Conservation (phyloP, 1,140 invertebrate species). For the Sarcophaga bullata region DNA sequence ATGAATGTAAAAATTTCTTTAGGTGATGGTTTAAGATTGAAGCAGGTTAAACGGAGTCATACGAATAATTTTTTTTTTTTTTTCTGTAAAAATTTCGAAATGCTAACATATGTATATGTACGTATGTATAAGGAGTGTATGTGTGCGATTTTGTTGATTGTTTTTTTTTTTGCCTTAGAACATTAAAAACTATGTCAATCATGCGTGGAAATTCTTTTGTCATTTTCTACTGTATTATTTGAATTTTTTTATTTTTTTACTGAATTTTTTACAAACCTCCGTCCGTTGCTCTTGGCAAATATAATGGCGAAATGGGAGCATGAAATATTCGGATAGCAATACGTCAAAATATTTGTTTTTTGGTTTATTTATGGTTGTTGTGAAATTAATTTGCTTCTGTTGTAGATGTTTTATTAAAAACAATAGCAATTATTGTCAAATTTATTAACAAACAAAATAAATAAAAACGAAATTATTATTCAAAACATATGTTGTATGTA, state of each 20-base stretch:
- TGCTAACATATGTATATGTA: too few species aligned
- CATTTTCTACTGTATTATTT: constrained; percentile 11
- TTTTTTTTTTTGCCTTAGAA: not conserved
- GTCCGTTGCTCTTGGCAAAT: not conserved
- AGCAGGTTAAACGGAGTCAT: not conserved
- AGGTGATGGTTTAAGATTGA: not conserved
- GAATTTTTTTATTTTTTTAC: constrained; percentile 12
- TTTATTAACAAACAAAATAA: too few species aligned
- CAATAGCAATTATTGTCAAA: too few species aligned
- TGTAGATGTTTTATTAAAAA: too few species aligned
- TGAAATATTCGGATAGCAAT: not conserved
- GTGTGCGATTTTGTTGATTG: not conserved
- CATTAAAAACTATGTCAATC: not conserved
- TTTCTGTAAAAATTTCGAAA: not conserved
- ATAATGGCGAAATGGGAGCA: not conserved
- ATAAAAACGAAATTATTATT: too few species aligned
- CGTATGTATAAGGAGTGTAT: too few species aligned
- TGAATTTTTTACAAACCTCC: too few species aligned
- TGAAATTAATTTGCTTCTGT: too few species aligned
- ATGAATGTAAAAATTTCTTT: not conserved
- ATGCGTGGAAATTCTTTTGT: constrained; percentile 7
- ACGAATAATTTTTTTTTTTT: not conserved
- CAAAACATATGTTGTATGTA: too few species aligned
- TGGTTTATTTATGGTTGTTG: not conserved
- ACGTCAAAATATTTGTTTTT: constrained; percentile 8